Conservation (phyloP, 2,888 invertebrate genomes). For the Schrankia costaestrigalis region DNA sequence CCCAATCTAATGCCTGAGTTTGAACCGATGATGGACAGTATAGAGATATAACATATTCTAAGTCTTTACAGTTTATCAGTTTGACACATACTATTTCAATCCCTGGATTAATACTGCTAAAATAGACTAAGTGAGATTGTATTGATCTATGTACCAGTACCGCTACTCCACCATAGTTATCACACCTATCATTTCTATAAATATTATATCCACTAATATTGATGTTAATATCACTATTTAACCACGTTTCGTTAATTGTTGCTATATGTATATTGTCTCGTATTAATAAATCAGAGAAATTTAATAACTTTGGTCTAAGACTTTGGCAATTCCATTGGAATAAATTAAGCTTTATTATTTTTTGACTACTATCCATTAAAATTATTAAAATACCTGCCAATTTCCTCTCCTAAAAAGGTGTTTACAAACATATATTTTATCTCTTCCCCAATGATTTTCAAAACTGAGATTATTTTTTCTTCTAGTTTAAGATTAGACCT, state of each 20-base stretch:
- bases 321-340: conserved; percentile 4
- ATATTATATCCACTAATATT: background rate
- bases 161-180: background rate
- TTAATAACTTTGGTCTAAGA: background rate
- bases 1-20: background rate
- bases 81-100: background rate
- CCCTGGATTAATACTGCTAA: background rate
- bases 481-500: no score
- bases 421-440: background rate
- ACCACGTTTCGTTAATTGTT: conserved; percentile 1
- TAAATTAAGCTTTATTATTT: conserved; percentile 1
- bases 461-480: no score
- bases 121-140: background rate
- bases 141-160: background rate
- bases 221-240: background rate
- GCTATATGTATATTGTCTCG: conserved; percentile 3
- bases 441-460: background rate
- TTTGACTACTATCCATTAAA: background rate
- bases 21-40: background rate
- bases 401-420: background rate
- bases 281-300: background rate
- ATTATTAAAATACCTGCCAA: background rate
- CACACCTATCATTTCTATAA: background rate
- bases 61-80: background rate
- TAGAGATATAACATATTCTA: background rate